A percentile compares a stretch with the other conserved stretches of the same genome.
phyloP scores from a whole-genome alignment of 2,797 vertebrate species.

The Poecilia gillii region DNA sequence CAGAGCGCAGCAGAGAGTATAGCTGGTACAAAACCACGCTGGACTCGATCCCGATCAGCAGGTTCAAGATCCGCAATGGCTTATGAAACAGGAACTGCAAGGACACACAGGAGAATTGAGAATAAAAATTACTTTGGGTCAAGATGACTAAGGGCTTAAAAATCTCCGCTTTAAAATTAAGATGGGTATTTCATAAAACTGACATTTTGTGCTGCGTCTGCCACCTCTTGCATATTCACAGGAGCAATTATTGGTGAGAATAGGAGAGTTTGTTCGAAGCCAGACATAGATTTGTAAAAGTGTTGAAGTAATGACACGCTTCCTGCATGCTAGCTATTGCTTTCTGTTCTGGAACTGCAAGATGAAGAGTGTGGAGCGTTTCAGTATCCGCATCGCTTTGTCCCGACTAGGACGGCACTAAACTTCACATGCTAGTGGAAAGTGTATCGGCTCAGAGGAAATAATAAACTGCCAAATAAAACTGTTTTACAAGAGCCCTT shows the following conservation, averaged over 20 bases:
- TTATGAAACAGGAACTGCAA: conserved; percentile 96
- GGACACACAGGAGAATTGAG: conserved; percentile 21
- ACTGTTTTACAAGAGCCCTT: not conserved
- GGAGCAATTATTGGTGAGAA: not conserved
- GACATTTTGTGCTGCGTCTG: not conserved
- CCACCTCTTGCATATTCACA: not conserved
- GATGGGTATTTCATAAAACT: not conserved
- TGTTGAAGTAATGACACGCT: not conserved
- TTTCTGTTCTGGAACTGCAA: not conserved
- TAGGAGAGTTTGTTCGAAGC: not conserved
- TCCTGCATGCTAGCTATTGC: not conserved
- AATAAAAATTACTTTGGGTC: not conserved
- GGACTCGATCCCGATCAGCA: conserved; percentile 96
- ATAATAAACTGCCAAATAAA: not conserved
- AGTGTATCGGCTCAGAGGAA: not conserved
- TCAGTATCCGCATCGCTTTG: not conserved
- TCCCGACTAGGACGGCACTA: not conserved
- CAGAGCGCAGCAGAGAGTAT: conserved; percentile 96
- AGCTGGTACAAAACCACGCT: conserved; percentile 97
- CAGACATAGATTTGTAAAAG: not conserved
- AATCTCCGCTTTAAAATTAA: not conserved
- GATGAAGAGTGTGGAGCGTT: not conserved
- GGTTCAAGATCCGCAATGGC: conserved; percentile 97
- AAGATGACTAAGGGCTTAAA: not conserved
- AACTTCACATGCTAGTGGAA: not conserved